These are phyloP conservation scores for Phalera bucephala DNA, from an alignment of 2,888 invertebrate species.

Conservation along the genomic window DNA sequence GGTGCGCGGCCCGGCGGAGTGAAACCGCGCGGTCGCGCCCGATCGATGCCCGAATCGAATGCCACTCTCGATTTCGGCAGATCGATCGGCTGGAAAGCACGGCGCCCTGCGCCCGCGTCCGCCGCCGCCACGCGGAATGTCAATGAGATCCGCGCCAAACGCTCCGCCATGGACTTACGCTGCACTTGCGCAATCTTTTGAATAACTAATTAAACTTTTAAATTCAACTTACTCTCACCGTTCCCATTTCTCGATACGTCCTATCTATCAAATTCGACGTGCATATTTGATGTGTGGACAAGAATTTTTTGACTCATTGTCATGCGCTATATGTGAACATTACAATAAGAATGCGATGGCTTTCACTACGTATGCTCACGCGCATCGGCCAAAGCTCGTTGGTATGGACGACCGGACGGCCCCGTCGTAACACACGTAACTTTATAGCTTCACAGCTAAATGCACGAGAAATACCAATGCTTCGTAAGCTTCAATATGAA, in stretches of 20 bases:
- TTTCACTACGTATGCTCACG: slow-evolving; percentile 21
- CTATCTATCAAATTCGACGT: neutral
- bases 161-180: slow-evolving; percentile 3
- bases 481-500: slow-evolving; percentile 1
- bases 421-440: slow-evolving; percentile 18
- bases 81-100: slow-evolving; percentile 31
- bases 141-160: slow-evolving; percentile 19
- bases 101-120: slow-evolving; percentile 3
- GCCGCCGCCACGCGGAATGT: slow-evolving; percentile 29
- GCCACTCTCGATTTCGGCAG: slow-evolving; percentile 64
- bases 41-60: slow-evolving; percentile 31
- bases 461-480: slow-evolving; percentile 9
- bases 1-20: slow-evolving; percentile 10
- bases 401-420: slow-evolving; percentile 7
- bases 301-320: neutral
- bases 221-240: slow-evolving; percentile 13
- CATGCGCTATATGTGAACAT: neutral
- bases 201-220: slow-evolving; percentile 11
- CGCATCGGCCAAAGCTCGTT: slow-evolving; percentile 4
- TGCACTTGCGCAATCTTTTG: slow-evolving; percentile 17
- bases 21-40: slow-evolving; percentile 26
- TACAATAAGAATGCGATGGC: slow-evolving; percentile 4
- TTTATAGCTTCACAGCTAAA: slow-evolving; percentile 25
- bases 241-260: slow-evolving; percentile 2
- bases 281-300: neutral